Evolutionary conservation across 2,888 invertebrate genomes (phyloP), one percentile per base, ranked within the genome.

Genomic region (Phaedon cochleariae): DNA sequence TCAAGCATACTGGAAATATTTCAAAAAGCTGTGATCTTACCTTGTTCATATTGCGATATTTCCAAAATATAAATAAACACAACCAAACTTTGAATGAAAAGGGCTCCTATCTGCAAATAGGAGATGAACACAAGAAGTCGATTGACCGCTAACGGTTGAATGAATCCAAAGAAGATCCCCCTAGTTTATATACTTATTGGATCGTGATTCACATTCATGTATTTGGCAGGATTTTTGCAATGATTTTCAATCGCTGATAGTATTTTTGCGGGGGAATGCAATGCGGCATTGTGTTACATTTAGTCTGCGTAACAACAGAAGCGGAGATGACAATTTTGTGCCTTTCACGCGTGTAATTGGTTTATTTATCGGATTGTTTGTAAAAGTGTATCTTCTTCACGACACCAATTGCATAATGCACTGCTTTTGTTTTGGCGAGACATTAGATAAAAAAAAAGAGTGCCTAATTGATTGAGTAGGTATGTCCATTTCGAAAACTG

Each of bases 161-260:
- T 82, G 82, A 80, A 79, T 74, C 69, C 73, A 62, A 61, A 62
- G 70, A 72, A 74, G 76, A 77, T 41, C 53, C 59, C 3, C 62
- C 65, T 52, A 9, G 48, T 79, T 81, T 83, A 80, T 83, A 83
- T 83, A 83, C 77, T 71, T 75, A 80, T 77, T 73, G 74, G 75
- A 78, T 80, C 83, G 83, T 83, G 83, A 83, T 83, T 80, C 81
- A 80, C 76, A 75, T 75, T 76, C 79, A 79, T 81, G 80, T 79
- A 82, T 81, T 81, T 79, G 78, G 81, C 80, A 74, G 80, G 74
- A 74, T 76, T 73, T 79, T 81, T 81, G 75, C 73, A 76, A 70
- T 51, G 66, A 76, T 78, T 79, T 81, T 76, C 71, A 74, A 70
- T 76, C 73, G 74, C 75, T 74, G 74, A 71, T 77, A 75, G 77